Base-by-base conservation (phyloP, 1,140 invertebrate species). In the Drosophila erecta region DNA sequence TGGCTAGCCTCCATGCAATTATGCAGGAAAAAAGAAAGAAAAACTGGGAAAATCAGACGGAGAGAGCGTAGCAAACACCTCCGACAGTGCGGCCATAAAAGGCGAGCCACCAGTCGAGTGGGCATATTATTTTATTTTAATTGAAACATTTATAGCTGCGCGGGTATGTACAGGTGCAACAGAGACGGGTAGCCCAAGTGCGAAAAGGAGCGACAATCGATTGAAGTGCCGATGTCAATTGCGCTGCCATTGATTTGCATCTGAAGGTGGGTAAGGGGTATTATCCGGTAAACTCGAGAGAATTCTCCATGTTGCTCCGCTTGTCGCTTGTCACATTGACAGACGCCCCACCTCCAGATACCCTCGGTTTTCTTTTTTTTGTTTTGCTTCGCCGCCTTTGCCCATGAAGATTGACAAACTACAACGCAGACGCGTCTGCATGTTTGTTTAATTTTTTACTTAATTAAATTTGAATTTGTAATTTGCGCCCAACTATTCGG, bases 401-500 rank as follows among this genome's bases (percentile, higher is more conserved):
- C 37, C 40, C 17, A 15, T 3, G 53, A 27, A 67, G 65, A 76
- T 67, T 86, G 81, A 85, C 81, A 85, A 85, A 85, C 66, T 69
- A 86, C 83, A 87, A 79, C 72, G 76, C 76, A 89, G 84, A 80
- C 80, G 76, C 84, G 84, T 89, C 85, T 89, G 80, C 79, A 78
- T 83, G 81, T 83, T 89, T 84, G 64, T 89, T 89, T 89, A 89
- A 89, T 89, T 89, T 89, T 89, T 89, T 89, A 89, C 84, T 89
- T 89, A 89, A 89, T 89, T 89, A 89, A 89, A 89, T 89, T 89
- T 89, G 84, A 89, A 89, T 89, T 90, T 89, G 86, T 89, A 89
- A 89, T 89, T 89, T 89, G 73, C 80, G 65, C 60, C 66, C 79
- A 74, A 85, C 84, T 89, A 89, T 79, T 81, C 61, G 65, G 57